phyloP scores from a whole-genome alignment of 2,113 vertebrate genomes.

The Columbina picui region DNA sequence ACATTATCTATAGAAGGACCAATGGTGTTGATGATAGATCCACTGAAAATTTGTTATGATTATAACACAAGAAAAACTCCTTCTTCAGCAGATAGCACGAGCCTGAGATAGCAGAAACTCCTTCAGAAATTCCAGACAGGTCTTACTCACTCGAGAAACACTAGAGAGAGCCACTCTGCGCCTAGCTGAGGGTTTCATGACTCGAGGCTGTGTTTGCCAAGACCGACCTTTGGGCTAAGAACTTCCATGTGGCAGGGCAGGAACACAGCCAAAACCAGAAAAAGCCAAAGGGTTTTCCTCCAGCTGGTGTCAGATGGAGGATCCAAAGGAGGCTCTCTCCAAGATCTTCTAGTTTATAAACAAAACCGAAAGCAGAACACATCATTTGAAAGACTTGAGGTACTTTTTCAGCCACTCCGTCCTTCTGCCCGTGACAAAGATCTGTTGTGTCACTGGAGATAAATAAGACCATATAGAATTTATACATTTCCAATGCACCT shows the following conservation, averaged over 20 bases:
- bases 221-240: not conserved
- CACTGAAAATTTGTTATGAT: not conserved
- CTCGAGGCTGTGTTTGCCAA: not conserved
- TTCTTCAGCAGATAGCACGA: not conserved
- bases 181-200: not conserved
- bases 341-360: not conserved
- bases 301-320: not conserved
- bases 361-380: not conserved
- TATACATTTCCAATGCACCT: not conserved
- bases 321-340: not conserved
- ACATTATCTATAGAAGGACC: not conserved
- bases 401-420: not conserved
- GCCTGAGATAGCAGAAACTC: not conserved
- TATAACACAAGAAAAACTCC: not conserved
- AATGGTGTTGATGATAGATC: not conserved
- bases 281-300: not conserved
- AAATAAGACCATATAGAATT: not conserved
- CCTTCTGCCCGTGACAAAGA: not conserved
- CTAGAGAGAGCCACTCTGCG: rapidly evolving
- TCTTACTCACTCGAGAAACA: not conserved
- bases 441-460: not conserved
- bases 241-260: not conserved
- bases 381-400: not conserved
- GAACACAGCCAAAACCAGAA: not conserved
- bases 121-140: not conserved